Base-by-base conservation (phyloP, 2,888 invertebrate species). In the Chloroclysta siterata region DNA sequence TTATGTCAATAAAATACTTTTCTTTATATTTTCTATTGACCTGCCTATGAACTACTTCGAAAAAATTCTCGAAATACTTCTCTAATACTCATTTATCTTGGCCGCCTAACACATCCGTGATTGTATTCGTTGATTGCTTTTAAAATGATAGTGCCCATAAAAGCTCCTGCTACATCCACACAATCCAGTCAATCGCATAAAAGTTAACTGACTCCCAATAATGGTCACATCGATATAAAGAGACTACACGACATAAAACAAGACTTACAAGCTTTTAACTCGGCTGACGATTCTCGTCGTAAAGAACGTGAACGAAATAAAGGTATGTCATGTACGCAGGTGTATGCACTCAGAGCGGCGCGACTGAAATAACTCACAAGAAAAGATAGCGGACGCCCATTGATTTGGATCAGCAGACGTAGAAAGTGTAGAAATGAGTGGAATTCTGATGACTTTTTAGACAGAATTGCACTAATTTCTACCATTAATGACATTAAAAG, bases 271-370 rank as follows among this genome's bases (percentile, higher is more conserved):
- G 65, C 65, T 64, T 67, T 70, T 63, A 66, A 65, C 69, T 71
- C 60, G 57, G 63, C 70, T 70, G 64, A 64, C 66, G 61, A 66
- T 66, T 67, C 70, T 69, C 36, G 60, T 67, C 71, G 68, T 72
- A 72, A 70, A 70, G 65, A 64, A 70, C 65, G 42, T 64, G 73
- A 76, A 73, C 77, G 72, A 77, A 74, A 79, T 78, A 77, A 79
- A 80, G 81, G 80, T 74, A 77, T 80, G 76, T 82, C 80, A 77
- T 80, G 76, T 82, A 79, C 77, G 72, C 72, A 33, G 7, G 44
- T n/a, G 5, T 65, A 29, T 58, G 50, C 56, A 65, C 47, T 51
- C 41, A 1, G 11, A 57, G 51, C 57, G 57, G 53, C 28, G 39
- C 33, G 33, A 51, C 22, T 7, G 22, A 50, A 57, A 57, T 53